A percentile compares a stretch with the other conserved stretches of the same genome.
Conservation (phyloP, 2,797 vertebrate genomes). For the Chaetophractus vellerosus region DNA sequence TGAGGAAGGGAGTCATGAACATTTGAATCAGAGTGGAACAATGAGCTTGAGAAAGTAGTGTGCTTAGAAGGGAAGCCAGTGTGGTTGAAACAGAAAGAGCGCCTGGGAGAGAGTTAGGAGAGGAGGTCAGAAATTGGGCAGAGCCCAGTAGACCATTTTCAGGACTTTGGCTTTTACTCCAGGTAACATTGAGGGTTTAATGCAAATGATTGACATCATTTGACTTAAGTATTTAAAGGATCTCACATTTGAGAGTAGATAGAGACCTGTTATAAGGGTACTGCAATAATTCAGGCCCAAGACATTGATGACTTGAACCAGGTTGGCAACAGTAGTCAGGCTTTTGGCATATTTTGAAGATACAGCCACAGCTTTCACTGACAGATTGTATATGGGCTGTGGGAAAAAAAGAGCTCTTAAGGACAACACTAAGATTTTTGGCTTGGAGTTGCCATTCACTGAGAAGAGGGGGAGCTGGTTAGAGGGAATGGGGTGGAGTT, state of each 20-base stretch:
- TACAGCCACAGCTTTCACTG: neutral
- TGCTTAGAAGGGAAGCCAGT: neutral
- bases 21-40: neutral
- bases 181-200: neutral
- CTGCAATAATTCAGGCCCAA: neutral
- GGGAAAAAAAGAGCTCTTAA: neutral
- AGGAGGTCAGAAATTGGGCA: neutral
- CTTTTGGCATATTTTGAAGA: neutral
- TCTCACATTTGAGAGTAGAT: neutral
- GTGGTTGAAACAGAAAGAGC: accelerated
- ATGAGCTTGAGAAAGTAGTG: neutral
- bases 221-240: neutral
- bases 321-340: neutral
- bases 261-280: neutral
- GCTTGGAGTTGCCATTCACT: conserved; percentile 8
- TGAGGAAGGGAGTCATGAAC: neutral
- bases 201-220: neutral
- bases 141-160: neutral
- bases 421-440: neutral
- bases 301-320: neutral
- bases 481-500: neutral
- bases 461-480: neutral
- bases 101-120: accelerated
- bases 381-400: neutral
- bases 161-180: neutral